A percentile compares a stretch with the other conserved stretches of the same genome.
Conservation (phyloP, 2,888 invertebrate genomes). For the Tetragonisca angustula region DNA sequence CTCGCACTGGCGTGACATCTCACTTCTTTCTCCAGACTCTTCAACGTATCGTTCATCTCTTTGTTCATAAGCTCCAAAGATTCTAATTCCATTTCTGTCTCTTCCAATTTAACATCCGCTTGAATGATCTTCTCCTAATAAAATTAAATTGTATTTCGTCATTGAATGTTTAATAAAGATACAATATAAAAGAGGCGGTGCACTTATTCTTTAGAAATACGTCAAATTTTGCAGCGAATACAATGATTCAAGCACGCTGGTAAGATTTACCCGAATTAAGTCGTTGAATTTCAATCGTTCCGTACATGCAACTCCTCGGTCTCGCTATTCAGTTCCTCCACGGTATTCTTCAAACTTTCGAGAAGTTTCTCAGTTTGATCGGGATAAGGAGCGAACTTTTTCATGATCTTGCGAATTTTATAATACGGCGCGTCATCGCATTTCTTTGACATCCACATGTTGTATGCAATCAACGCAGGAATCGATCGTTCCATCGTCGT, state of each 20-base stretch:
- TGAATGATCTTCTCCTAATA: conserved; percentile 79
- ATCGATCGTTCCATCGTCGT: conserved; percentile 78
- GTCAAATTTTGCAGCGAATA: conserved; percentile 3
- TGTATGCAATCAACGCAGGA: conserved; percentile 79
- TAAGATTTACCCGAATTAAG: conserved; percentile 74
- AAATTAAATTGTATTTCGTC: not conserved
- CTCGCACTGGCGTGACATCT: conserved; percentile 63
- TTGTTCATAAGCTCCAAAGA: conserved; percentile 74
- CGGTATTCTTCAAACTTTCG: conserved; percentile 63
- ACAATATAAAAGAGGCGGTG: not conserved
- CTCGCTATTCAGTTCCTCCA: conserved; percentile 73
- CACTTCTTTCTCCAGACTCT: conserved; percentile 68
- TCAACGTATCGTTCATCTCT: conserved; percentile 71
- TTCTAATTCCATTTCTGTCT: conserved; percentile 77
- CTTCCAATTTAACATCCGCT: conserved; percentile 77
- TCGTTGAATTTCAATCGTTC: conserved; percentile 71
- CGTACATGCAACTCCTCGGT: conserved; percentile 80
- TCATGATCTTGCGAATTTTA: conserved; percentile 76
- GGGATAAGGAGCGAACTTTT: conserved; percentile 65
- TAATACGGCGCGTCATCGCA: conserved; percentile 65
- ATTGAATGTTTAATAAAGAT: not conserved
- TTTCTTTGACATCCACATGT: conserved; percentile 67
- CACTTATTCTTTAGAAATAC: not conserved
- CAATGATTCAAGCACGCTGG: conserved; percentile 45
- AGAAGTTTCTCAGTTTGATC: conserved; percentile 77